Base-by-base conservation (phyloP, 2,113 vertebrate genomes). In the Ia io region DNA sequence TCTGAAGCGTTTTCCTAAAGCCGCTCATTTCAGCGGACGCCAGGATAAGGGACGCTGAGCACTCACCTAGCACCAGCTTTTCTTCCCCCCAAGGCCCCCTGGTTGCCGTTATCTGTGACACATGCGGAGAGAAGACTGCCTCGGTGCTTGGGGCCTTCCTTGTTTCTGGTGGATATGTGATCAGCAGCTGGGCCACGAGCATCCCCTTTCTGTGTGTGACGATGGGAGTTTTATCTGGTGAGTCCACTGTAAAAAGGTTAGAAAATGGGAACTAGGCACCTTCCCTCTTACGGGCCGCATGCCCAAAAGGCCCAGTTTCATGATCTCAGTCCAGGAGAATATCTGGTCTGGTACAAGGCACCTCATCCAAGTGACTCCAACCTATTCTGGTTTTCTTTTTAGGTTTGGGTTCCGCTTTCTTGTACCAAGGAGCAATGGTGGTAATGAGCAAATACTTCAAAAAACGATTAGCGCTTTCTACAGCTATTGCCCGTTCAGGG, bases 191-290 rank as follows among this genome's bases (percentile, higher is more conserved):
- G 80, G 99, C 99, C 92, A 98, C 95, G 93, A 98, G 98, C 0
- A 97, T 99, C 91, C 95, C 98, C 89, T 99, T 99, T 98, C 99
- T 99, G 91, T 99, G 99, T 95, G 22, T 99, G 95, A 99, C 99
- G 97, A 99, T 99, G 99, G 99, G 99, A 94, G 37, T 99, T 12
- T 97, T 99, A 44, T 98, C 98, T 83, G 99, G 99, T 99, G 88
- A 99, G 99, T 98, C 17, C 51, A 47, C 4, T 42, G 14, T 80
- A 47, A 87, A 88, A 18, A 87, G 20, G 42, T 37, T 86, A 14
- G 22, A 35, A 49, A 69, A 87, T 9, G 30, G 20, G 30, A 79
- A 77, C 25, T 32, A 53, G 32, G 22, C 77, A 79, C 20, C 11
- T 9, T 93, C n/a, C 11, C 51, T 88, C 82, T 65, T 77, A 51